Base-by-base conservation (phyloP, 92 coral and sea anemone species). In the Chrysogorgia sp. region DNA sequence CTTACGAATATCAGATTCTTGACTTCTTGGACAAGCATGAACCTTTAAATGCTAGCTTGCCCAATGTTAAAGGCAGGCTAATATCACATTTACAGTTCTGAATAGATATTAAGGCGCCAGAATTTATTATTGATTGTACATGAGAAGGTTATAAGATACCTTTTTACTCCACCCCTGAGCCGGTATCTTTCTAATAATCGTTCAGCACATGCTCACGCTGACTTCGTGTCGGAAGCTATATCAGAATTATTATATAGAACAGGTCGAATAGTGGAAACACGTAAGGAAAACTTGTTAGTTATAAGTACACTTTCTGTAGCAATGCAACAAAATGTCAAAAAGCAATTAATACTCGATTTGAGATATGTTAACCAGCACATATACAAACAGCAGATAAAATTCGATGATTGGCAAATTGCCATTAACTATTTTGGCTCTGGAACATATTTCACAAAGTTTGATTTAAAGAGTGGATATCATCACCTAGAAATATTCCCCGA, bases 291-390 rank as follows among this genome's bases (percentile, higher is more conserved):
- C 13, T 57, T 57, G 12, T 23, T 34, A 31, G 86, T 82, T 4
- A 74, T 75, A 40, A 83, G 35, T 57, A 76, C 87, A 23, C 82
- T 83, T 58, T 75, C 87, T 4, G 83, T 83, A 28, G 29, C 77
- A 14, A 57, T 47, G 32, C 83, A 83, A 63, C 43, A 62, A 35
- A 61, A 75, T 55, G 77, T 64, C 43, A 66, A 79, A 67, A 79
- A 67, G 52, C 79, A 76, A n/a, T 40, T 79, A 14, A 67, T 67
- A 29, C 40, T 76, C 14, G 82, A 76, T 48, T 63, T 76, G 57
- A 61, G 82, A 31, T 76, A 76, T 48, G 78, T 76, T 30, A 76
- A 76, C 40, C 82, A 76, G 33, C 50, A 76, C 40, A 19, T 76
- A 34, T 62, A 37, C 26, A 76, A 76, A 49, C 82, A 58, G 34